These are phyloP conservation scores for Trilocha varians DNA, from an alignment of 2,888 invertebrate species.

Conservation along the genomic window DNA sequence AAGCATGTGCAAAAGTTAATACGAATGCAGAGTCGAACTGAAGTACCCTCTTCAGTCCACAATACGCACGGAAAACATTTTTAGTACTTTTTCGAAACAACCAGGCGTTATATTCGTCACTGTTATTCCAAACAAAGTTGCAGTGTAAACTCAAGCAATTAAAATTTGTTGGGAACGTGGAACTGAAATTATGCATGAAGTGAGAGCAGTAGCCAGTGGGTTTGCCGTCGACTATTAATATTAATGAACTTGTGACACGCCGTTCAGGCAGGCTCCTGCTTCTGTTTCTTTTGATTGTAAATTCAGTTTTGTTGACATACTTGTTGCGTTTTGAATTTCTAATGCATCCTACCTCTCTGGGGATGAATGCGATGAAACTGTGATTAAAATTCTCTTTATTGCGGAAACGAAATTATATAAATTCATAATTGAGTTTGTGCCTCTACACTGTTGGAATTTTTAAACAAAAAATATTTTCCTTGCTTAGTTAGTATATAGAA, in stretches of 20 bases:
- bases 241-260: constrained; percentile 64
- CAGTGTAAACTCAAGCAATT: constrained; percentile 50
- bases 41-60: constrained; percentile 12
- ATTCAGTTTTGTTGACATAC: constrained; percentile 46
- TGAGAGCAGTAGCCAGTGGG: constrained; percentile 48
- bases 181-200: constrained; percentile 62
- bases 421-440: no score
- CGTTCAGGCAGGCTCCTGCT: constrained; percentile 35
- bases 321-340: constrained; percentile 41
- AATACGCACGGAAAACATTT: constrained; percentile 16
- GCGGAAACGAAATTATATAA: neutral
- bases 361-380: neutral
- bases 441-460: no score
- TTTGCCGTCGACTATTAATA: constrained; percentile 55
- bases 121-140: constrained; percentile 33
- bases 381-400: neutral
- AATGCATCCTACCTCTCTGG: neutral
- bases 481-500: no score
- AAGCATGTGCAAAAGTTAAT: constrained; percentile 19
- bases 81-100: constrained; percentile 23
- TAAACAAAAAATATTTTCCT: no score
- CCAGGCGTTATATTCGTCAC: constrained; percentile 25
- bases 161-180: constrained; percentile 52
- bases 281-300: constrained; percentile 61
- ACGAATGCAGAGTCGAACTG: constrained; percentile 16